A percentile compares a stretch with the other conserved stretches of the same genome.
Evolutionary conservation across 2,888 invertebrate species (phyloP).

Genomic region (Thyatira batis): DNA sequence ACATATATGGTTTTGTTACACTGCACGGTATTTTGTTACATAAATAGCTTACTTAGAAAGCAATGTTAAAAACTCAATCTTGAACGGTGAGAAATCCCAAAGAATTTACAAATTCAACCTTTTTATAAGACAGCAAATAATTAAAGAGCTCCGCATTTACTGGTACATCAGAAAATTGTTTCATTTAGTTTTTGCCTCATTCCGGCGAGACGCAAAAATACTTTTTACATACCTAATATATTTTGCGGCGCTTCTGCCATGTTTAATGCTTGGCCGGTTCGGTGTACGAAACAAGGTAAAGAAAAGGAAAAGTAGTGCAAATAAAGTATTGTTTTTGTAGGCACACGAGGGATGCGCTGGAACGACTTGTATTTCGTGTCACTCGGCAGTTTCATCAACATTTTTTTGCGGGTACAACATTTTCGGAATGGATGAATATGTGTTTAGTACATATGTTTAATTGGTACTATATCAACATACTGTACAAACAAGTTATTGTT

Average conservation of each 20-base stretch:
- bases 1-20: not conserved
- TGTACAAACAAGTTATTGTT: not conserved
- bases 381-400: not conserved
- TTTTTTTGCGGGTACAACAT: not conserved
- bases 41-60: not conserved
- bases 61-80: not conserved
- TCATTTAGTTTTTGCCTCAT: not conserved
- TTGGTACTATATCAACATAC: not conserved
- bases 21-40: not conserved
- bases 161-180: not conserved
- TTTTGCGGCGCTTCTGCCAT: not conserved
- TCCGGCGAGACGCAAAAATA: not conserved
- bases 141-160: not conserved
- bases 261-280: not conserved
- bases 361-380: not conserved
- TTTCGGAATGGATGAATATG: not conserved
- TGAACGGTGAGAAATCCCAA: no score
- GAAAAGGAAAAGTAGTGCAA: not conserved
- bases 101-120: not conserved
- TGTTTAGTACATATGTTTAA: not conserved
- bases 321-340: conserved; percentile 1
- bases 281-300: not conserved
- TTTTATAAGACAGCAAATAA: not conserved
- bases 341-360: not conserved
- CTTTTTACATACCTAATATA: not conserved